A percentile compares a stretch with the other conserved stretches of the same genome.
phyloP scores from a whole-genome alignment of 2,888 invertebrate genomes.

The Drosophila macrospina region DNA sequence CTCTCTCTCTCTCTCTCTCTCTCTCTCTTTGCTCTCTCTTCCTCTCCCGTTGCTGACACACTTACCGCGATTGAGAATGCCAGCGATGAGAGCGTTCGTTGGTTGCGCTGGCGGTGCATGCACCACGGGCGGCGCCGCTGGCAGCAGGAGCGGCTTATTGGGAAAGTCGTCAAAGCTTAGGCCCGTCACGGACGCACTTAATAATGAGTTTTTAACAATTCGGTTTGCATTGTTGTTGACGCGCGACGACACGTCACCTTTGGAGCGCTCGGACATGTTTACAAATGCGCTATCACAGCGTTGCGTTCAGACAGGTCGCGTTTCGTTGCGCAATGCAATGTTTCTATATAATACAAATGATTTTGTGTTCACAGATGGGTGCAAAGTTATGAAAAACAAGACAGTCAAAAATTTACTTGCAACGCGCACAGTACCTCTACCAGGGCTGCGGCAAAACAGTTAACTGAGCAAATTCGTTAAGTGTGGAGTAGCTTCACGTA shows the following conservation, averaged over 20 bases:
- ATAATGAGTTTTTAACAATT: slow-evolving; percentile 89
- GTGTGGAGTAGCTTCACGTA: slow-evolving; percentile 8
- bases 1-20: slow-evolving; percentile 12
- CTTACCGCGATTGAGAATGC: slow-evolving; percentile 77
- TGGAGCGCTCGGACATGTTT: slow-evolving; percentile 83
- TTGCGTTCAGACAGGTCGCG: slow-evolving; percentile 4
- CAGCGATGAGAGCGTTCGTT: slow-evolving; percentile 64
- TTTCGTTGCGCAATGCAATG: slow-evolving; percentile 31
- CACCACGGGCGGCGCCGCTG: slow-evolving; percentile 86
- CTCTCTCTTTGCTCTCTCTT: slow-evolving; percentile 5
- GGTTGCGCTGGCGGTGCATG: slow-evolving; percentile 68
- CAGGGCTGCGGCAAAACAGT: slow-evolving; percentile 38
- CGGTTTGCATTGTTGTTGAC: slow-evolving; percentile 76
- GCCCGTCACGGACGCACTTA: slow-evolving; percentile 90
- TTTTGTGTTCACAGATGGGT: slow-evolving; percentile 29
- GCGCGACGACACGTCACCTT: slow-evolving; percentile 85
- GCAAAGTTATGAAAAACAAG: slow-evolving; percentile 38
- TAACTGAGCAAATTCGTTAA: slow-evolving; percentile 18
- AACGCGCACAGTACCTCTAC: slow-evolving; percentile 54
- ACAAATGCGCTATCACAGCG: slow-evolving; percentile 26
- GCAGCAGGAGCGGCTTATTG: slow-evolving; percentile 90
- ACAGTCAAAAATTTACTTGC: slow-evolving; percentile 51
- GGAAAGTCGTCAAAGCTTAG: slow-evolving; percentile 90
- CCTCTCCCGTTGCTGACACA: slow-evolving; percentile 55
- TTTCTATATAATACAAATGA: slow-evolving; percentile 5